Conservation (phyloP, 2,113 vertebrate species). For the Carlito syrichta region DNA sequence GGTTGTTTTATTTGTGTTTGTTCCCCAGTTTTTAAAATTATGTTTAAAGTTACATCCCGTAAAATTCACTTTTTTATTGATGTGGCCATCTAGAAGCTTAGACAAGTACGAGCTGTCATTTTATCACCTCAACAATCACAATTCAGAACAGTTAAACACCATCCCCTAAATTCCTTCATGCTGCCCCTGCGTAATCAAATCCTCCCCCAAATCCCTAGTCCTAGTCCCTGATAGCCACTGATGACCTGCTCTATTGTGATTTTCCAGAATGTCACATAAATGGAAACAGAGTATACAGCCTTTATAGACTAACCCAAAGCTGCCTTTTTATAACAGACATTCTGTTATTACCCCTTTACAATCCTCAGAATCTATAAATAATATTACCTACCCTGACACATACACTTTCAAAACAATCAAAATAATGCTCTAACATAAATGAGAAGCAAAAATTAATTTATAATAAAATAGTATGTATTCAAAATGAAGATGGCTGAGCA, state of each 20-base stretch:
- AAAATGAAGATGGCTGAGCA: not conserved
- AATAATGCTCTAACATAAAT: not conserved
- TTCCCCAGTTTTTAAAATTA: not conserved
- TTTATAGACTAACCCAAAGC: not conserved
- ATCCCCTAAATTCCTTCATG: not conserved
- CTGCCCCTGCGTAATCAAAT: not conserved
- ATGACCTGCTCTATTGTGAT: not conserved
- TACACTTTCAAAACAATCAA: not conserved
- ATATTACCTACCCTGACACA: not conserved
- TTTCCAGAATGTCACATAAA: constrained; percentile 1
- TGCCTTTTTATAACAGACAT: not conserved
- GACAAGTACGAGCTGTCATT: not conserved
- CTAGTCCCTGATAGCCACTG: not conserved
- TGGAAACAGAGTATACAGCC: not conserved
- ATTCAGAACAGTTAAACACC: not conserved
- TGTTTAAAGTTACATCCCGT: not conserved
- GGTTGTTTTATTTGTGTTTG: not conserved
- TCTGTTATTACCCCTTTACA: not conserved
- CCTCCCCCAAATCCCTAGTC: not conserved
- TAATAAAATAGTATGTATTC: not conserved
- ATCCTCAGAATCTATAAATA: not conserved
- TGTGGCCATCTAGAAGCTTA: not conserved
- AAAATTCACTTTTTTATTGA: not conserved
- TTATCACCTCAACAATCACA: not conserved
- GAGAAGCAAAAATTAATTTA: not conserved